phyloP scores from a whole-genome alignment of 2,113 vertebrate species.

The Strix aluco region DNA sequence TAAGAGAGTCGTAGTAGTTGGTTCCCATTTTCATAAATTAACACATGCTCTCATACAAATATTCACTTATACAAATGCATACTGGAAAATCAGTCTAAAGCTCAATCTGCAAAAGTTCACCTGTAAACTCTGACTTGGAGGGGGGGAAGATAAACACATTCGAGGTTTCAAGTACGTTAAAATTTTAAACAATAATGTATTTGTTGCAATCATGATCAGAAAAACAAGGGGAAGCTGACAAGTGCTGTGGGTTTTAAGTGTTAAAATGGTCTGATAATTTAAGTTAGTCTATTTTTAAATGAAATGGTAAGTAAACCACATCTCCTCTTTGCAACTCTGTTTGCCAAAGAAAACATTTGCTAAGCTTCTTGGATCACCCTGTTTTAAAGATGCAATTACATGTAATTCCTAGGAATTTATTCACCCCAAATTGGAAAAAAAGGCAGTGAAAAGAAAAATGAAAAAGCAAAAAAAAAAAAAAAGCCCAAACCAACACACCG shows the following conservation, averaged over 20 bases:
- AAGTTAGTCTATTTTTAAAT: background rate
- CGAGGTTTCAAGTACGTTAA: background rate
- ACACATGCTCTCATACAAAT: background rate
- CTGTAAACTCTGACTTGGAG: background rate
- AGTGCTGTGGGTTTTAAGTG: background rate
- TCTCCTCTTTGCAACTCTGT: background rate
- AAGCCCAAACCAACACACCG: accelerated
- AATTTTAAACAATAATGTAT: background rate
- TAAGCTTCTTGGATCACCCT: background rate
- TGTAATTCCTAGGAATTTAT: background rate
- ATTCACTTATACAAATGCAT: background rate
- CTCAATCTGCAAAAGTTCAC: background rate
- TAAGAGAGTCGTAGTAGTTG: background rate
- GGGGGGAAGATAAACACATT: background rate
- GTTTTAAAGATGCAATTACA: background rate
- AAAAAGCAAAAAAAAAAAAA: background rate
- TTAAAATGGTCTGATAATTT: background rate
- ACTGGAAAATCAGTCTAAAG: background rate
- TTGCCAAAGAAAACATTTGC: slow-evolving; percentile 35
- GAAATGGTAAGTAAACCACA: background rate
- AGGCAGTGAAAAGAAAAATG: background rate
- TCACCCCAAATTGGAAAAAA: background rate
- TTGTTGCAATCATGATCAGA: background rate
- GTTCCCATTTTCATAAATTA: background rate
- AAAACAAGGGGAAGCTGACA: background rate